Conservation (phyloP, 2,113 vertebrate genomes). For the Hippopotamus amphibius region DNA sequence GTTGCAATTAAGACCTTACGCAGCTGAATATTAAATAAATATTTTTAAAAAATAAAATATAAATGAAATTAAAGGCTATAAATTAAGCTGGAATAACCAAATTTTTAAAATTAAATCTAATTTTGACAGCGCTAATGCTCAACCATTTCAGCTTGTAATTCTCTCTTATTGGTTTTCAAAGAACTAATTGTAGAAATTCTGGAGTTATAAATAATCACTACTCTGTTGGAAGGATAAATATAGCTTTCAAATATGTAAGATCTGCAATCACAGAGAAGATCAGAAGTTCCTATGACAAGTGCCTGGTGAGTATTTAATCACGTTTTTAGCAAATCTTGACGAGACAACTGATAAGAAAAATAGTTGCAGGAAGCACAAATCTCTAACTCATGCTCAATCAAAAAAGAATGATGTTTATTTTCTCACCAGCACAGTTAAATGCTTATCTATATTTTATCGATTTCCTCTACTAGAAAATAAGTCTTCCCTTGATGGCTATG, state of each 20-base stretch:
- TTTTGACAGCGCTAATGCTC: neutral
- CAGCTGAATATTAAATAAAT: no score
- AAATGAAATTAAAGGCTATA: neutral
- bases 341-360: neutral
- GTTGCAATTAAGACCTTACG: no score
- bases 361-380: neutral
- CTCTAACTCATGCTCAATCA: neutral
- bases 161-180: neutral
- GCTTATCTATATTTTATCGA: neutral
- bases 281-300: neutral
- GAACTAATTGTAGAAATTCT: neutral
- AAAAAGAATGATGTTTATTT: neutral
- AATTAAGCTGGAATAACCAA: neutral
- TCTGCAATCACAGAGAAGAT: neutral
- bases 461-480: neutral
- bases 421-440: neutral
- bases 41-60: no score
- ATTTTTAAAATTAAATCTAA: neutral
- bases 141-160: neutral
- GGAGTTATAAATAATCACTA: neutral
- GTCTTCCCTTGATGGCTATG: neutral
- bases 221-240: neutral
- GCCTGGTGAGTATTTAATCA: neutral
- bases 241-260: slow-evolving; percentile 17
- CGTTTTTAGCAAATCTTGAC: slow-evolving; percentile 21